Evolutionary conservation across 2,797 vertebrate genomes (phyloP).

Genomic region (Vultur gryphus): DNA sequence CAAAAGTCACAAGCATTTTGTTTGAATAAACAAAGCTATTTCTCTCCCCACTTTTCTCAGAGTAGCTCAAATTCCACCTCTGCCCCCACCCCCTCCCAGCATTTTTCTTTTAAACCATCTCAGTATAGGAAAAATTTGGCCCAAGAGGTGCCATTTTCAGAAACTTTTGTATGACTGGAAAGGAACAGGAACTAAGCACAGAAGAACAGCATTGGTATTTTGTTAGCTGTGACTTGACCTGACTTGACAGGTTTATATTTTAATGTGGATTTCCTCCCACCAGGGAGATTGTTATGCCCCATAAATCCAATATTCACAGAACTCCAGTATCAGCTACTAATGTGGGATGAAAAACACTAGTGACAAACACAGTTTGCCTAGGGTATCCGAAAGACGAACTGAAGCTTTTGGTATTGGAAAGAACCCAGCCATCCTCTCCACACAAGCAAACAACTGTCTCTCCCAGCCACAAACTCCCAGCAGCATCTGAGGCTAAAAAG

Average conservation of each 20-base stretch:
- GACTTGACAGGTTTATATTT: slow-evolving; percentile 47
- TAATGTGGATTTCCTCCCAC: slow-evolving; percentile 36
- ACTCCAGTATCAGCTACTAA: not conserved
- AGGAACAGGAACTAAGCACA: not conserved
- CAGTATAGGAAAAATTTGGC: not conserved
- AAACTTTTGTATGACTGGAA: not conserved
- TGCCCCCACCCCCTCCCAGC: not conserved
- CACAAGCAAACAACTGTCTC: not conserved
- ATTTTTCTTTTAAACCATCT: not conserved
- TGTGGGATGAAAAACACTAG: not conserved
- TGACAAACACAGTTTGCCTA: not conserved
- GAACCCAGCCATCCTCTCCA: not conserved
- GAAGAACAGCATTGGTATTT: not conserved
- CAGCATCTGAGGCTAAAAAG: not conserved
- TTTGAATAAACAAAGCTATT: not conserved
- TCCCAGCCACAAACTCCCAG: not conserved
- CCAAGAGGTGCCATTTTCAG: not conserved
- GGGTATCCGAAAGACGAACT: not conserved
- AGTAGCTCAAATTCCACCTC: not conserved
- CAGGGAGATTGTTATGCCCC: slow-evolving; percentile 15
- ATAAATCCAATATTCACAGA: slow-evolving; percentile 47
- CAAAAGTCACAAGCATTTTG: not conserved
- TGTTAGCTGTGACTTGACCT: slow-evolving; percentile 28
- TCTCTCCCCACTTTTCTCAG: not conserved
- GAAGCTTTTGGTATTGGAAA: not conserved